phyloP scores from a whole-genome alignment of 2,113 vertebrate species.

The Callospermophilus lateralis region DNA sequence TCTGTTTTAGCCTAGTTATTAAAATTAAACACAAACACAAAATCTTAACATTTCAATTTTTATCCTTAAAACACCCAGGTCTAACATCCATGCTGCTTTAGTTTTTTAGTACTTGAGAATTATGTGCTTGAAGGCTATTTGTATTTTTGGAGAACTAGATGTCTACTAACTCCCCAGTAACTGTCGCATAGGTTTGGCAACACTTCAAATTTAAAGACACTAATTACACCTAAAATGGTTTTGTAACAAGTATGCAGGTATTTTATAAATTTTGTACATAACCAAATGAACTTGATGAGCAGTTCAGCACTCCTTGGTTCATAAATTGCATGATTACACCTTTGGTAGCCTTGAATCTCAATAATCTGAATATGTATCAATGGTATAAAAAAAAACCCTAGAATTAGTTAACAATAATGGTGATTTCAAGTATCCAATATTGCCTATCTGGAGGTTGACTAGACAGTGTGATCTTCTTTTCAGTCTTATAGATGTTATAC shows the following conservation, averaged over 20 bases:
- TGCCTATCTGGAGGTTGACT: background rate
- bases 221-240: slow-evolving; percentile 80
- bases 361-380: background rate
- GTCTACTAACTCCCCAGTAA: slow-evolving; percentile 60
- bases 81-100: background rate
- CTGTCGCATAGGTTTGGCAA: slow-evolving; percentile 73
- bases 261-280: slow-evolving; percentile 72
- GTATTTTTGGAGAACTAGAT: slow-evolving; percentile 59
- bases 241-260: slow-evolving; percentile 75
- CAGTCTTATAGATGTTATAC: background rate
- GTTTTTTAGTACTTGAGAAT: slow-evolving; percentile 41
- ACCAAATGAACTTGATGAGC: slow-evolving; percentile 74
- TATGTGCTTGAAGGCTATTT: slow-evolving; percentile 60
- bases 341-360: slow-evolving; percentile 57
- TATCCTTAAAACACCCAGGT: slow-evolving; percentile 50
- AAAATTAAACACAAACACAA: slow-evolving; percentile 66
- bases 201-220: slow-evolving; percentile 76
- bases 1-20: slow-evolving; percentile 52
- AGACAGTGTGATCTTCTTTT: background rate
- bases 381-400: background rate
- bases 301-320: slow-evolving; percentile 71
- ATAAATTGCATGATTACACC: slow-evolving; percentile 69
- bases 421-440: background rate
- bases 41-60: background rate
- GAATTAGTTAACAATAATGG: slow-evolving; percentile 48